phyloP scores from a whole-genome alignment of 2,797 vertebrate genomes.

The Phaenicophaeus curvirostris region DNA sequence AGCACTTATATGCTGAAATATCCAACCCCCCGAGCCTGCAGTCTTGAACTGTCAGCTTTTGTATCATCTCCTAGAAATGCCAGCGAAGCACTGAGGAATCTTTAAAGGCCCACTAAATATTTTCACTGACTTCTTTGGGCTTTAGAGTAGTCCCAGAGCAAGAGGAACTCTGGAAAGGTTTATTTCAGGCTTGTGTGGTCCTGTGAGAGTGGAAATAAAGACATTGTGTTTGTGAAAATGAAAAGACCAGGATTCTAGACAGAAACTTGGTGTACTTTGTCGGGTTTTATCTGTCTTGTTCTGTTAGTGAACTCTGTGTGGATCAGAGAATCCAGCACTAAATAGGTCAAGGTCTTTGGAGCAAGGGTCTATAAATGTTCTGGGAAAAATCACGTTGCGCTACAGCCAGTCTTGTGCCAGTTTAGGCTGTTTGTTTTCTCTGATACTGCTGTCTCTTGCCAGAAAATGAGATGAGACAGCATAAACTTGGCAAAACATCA shows the following conservation, averaged over 20 bases:
- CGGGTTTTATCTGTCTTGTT: background rate
- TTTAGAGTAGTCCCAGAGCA: background rate
- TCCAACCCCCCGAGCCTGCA: background rate
- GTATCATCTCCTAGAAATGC: background rate
- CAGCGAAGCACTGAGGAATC: background rate
- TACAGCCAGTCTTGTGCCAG: background rate
- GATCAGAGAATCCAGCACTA: background rate
- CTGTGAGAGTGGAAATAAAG: background rate
- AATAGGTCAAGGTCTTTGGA: background rate
- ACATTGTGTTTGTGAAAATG: background rate
- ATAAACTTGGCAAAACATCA: background rate
- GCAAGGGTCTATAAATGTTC: background rate
- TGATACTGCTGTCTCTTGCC: background rate
- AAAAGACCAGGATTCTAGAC: background rate
- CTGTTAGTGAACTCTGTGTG: background rate
- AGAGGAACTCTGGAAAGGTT: background rate
- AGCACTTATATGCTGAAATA: background rate
- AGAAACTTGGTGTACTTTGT: background rate
- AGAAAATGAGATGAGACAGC: constrained; percentile 1
- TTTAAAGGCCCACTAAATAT: background rate
- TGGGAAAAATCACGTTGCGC: background rate
- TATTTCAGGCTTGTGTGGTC: background rate
- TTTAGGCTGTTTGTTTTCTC: constrained; percentile 8
- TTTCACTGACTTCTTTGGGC: background rate
- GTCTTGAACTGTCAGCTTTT: background rate